A percentile compares a stretch with the other conserved stretches of the same genome.
phyloP scores from a whole-genome alignment of 2,113 vertebrate species.

The Carassius gibelio region DNA sequence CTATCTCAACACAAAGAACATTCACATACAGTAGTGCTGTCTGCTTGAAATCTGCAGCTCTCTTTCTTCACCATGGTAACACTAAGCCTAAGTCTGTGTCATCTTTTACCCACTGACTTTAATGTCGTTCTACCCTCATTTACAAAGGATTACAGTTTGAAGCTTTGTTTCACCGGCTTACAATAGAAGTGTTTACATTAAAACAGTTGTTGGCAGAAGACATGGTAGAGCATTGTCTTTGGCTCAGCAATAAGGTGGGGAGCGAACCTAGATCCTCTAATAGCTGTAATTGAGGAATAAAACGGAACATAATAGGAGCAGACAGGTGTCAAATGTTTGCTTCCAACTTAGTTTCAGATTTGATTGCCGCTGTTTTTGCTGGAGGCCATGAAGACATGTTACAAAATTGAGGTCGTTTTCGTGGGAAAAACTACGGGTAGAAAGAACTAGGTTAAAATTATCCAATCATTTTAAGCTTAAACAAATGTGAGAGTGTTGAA shows the following conservation, averaged over 20 bases:
- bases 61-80: conserved; percentile 38
- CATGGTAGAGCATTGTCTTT: not conserved
- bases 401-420: not conserved
- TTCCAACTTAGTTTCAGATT: conserved; percentile 1
- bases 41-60: not conserved
- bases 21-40: not conserved
- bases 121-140: conserved; percentile 6
- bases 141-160: conserved; percentile 19
- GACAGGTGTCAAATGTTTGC: not conserved
- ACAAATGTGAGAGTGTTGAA: not conserved
- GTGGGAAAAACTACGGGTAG: no score
- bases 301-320: conserved; percentile 15
- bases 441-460: conserved; percentile 6
- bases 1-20: not conserved
- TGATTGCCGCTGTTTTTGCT: conserved; percentile 4
- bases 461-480: not conserved
- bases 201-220: conserved; percentile 1
- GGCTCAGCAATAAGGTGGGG: not conserved
- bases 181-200: not conserved
- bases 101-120: conserved; percentile 10
- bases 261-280: conserved; percentile 2
- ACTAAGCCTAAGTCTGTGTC: conserved; percentile 15
- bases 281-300: conserved; percentile 20
- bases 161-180: conserved; percentile 2
- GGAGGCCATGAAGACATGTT: not conserved